phyloP scores from a whole-genome alignment of 2,888 invertebrate species.

The Tholera decimalis region DNA sequence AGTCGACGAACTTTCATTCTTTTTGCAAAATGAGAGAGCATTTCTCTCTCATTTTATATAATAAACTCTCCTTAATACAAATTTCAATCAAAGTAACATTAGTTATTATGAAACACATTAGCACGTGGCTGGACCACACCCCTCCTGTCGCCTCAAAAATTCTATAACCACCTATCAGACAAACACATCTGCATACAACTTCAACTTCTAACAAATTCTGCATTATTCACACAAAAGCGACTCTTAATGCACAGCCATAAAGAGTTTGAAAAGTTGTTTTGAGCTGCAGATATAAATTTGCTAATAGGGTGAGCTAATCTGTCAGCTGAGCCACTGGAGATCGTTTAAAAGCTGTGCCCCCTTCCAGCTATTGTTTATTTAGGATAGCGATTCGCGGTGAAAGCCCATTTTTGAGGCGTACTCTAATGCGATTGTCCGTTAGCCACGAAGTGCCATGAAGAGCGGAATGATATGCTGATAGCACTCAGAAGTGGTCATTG shows the following conservation, averaged over 20 bases:
- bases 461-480: conserved; percentile 77
- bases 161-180: conserved; percentile 86
- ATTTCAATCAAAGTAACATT: conserved; percentile 53
- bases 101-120: conserved; percentile 73
- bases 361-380: conserved; percentile 90
- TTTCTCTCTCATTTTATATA: conserved; percentile 8
- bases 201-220: conserved; percentile 31
- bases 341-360: conserved; percentile 89
- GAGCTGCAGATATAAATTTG: conserved; percentile 70
- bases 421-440: conserved; percentile 87
- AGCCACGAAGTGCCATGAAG: conserved; percentile 77
- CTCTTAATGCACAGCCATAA: conserved; percentile 57
- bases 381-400: conserved; percentile 88
- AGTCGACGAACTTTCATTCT: conserved; percentile 3
- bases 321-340: conserved; percentile 89
- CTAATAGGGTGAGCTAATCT: conserved; percentile 87
- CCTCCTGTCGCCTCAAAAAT: conserved; percentile 87
- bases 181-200: conserved; percentile 78
- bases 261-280: conserved; percentile 38
- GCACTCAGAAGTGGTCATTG: conserved; percentile 71
- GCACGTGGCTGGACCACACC: conserved; percentile 83
- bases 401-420: conserved; percentile 89
- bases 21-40: too few relatives aligned
- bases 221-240: conserved; percentile 53
- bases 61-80: conserved; percentile 9